Percentiles rank a stretch among this genome's conserved stretches.
These are phyloP conservation scores for Bombyx mori DNA, from an alignment of 1,140 invertebrate genomes.

Conservation along the genomic window ASM3026992v2 NC_085117.1:7954501-7955000, in stretches of 20 bases:
- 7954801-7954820: constrained; percentile 53
- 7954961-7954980: no score
- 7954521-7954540: no score
- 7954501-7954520: no score
- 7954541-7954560: no score
- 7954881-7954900: neutral
- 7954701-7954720: constrained; percentile 48
- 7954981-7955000: no score
- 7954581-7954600: neutral
- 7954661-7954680: constrained; percentile 55
- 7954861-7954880: neutral
- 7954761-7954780: constrained; percentile 65
- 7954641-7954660: constrained; percentile 42
- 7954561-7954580: no score
- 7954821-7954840: constrained; percentile 55
- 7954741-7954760: constrained; percentile 50
- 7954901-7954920: no score
- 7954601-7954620: neutral
- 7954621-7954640: constrained; percentile 5
- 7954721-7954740: constrained; percentile 52
- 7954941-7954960: constrained; percentile 18
- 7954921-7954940: neutral
- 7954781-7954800: constrained; percentile 68
- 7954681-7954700: constrained; percentile 49
- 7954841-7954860: constrained; percentile 39